Conservation (phyloP, 2,797 vertebrate species). For the Tapirus indicus region DNA sequence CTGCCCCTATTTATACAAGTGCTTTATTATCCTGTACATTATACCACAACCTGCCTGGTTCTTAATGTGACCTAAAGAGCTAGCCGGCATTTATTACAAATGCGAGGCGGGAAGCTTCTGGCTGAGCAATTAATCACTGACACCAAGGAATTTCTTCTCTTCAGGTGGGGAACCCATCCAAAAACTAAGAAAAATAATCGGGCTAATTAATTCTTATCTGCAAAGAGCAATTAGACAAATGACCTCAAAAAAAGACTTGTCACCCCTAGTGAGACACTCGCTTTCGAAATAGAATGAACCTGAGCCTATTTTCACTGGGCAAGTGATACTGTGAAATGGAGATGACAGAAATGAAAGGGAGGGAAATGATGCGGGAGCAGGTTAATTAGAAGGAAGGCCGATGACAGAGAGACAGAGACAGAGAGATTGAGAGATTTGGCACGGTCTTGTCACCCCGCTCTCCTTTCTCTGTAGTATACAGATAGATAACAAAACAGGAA, state of each 20-base stretch:
- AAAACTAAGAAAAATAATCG: constrained; percentile 97
- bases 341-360: constrained; percentile 87
- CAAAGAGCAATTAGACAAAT: constrained; percentile 99
- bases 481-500: not conserved
- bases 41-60: constrained; percentile 85
- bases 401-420: constrained; percentile 71
- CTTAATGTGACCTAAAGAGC: constrained; percentile 88
- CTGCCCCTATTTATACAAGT: constrained; percentile 88
- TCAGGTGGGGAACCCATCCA: constrained; percentile 98
- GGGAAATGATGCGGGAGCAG: constrained; percentile 86
- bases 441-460: constrained; percentile 69
- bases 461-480: constrained; percentile 58
- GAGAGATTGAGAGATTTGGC: constrained; percentile 64
- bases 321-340: constrained; percentile 89
- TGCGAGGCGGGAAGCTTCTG: constrained; percentile 94
- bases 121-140: constrained; percentile 98
- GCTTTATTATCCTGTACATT: constrained; percentile 87
- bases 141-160: constrained; percentile 96
- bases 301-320: constrained; percentile 89
- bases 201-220: constrained; percentile 99
- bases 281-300: constrained; percentile 92
- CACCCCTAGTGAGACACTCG: constrained; percentile 94
- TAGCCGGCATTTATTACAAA: constrained; percentile 90
- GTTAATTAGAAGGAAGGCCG: constrained; percentile 95
- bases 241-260: constrained; percentile 94